phyloP scores from a whole-genome alignment of 2,888 invertebrate genomes.

The Aleiodes testaceus region DNA sequence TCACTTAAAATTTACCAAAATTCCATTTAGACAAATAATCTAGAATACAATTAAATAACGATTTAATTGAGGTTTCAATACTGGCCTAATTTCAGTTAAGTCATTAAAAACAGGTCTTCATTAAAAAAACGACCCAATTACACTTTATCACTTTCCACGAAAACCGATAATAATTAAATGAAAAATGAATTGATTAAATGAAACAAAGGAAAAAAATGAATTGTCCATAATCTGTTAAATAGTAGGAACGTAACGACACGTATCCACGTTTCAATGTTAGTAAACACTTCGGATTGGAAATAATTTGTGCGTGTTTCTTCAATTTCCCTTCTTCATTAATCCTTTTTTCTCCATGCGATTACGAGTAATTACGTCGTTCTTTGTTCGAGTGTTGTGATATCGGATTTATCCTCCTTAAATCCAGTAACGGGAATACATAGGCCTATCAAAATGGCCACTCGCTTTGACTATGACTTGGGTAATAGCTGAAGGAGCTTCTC shows the following conservation, averaged over 20 bases:
- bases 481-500: not conserved
- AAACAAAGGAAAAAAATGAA: slow-evolving; percentile 4
- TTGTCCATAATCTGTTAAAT: not conserved
- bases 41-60: too few relatives aligned
- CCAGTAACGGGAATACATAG: too few relatives aligned
- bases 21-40: too few relatives aligned
- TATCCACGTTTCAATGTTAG: slow-evolving; percentile 18
- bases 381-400: not conserved
- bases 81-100: too few relatives aligned
- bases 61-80: too few relatives aligned
- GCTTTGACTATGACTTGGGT: not conserved
- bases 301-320: not conserved
- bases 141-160: not conserved
- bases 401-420: too few relatives aligned
- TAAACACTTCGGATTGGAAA: not conserved
- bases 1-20: too few relatives aligned
- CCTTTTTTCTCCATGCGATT: not conserved
- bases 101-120: too few relatives aligned
- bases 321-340: not conserved
- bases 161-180: too few relatives aligned
- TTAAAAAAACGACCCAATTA: too few relatives aligned
- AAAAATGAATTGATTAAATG: slow-evolving; percentile 1
- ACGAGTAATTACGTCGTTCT: not conserved
- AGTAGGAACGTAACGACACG: slow-evolving; percentile 15
- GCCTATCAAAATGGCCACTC: too few relatives aligned